Evolutionary conservation across 2,797 vertebrate genomes (phyloP).

Genomic region (Staurois parvus): DNA sequence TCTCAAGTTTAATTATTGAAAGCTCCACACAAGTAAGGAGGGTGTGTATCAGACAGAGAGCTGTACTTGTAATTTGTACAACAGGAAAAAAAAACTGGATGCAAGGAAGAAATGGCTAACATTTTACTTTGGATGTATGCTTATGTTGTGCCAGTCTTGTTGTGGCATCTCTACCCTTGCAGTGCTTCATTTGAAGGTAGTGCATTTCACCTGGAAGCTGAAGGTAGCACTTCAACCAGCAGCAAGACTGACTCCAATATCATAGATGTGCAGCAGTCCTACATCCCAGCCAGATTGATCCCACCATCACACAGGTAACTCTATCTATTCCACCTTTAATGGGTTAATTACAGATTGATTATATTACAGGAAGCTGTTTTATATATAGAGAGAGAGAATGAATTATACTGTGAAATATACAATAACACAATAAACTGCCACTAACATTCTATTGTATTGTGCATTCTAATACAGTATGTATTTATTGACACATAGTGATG

Average conservation of each 20-base stretch:
- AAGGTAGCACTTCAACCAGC: slow-evolving; percentile 75
- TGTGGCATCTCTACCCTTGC: slow-evolving; percentile 69
- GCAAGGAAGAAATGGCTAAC: slow-evolving; percentile 75
- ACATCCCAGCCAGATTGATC: slow-evolving; percentile 70
- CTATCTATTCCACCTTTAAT: neutral
- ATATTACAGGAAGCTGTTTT: too few relatives aligned
- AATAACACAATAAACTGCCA: too few relatives aligned
- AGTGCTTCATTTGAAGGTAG: slow-evolving; percentile 67
- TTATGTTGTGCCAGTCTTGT: slow-evolving; percentile 72
- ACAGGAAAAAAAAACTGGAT: slow-evolving; percentile 67
- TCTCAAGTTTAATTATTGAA: slow-evolving; percentile 71
- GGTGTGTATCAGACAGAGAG: slow-evolving; percentile 66
- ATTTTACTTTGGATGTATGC: slow-evolving; percentile 68
- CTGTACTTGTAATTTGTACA: slow-evolving; percentile 69
- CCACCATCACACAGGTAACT: slow-evolving; percentile 74
- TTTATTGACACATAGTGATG: too few relatives aligned
- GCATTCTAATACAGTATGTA: too few relatives aligned
- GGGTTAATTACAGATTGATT: too few relatives aligned
- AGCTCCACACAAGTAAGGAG: slow-evolving; percentile 70
- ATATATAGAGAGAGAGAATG: too few relatives aligned
- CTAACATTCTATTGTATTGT: too few relatives aligned
- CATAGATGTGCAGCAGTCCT: slow-evolving; percentile 70
- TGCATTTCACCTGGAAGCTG: slow-evolving; percentile 74
- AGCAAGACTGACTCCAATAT: slow-evolving; percentile 72
- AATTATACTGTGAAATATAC: too few relatives aligned